Percentiles rank a stretch among this genome's conserved stretches.
Conservation (phyloP, 2,888 invertebrate genomes). For the Drosophila greeni region DNA sequence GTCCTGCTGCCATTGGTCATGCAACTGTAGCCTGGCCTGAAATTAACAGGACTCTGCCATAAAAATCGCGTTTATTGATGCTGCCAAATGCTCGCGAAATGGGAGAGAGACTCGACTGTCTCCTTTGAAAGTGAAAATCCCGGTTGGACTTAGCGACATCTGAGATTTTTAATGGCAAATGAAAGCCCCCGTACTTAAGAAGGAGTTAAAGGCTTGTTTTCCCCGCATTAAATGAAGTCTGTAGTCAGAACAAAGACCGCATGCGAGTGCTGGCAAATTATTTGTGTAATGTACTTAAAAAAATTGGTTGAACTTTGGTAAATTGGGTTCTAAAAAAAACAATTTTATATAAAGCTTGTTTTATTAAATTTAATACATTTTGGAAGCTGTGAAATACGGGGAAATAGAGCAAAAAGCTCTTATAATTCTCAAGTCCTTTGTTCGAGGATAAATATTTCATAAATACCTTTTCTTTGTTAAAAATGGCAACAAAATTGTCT, state of each 20-base stretch:
- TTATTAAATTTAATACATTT: too few relatives aligned
- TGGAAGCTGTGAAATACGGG: too few relatives aligned
- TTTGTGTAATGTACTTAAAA: background rate
- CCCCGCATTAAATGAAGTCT: background rate
- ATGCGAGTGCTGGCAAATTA: background rate
- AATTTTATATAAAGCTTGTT: background rate
- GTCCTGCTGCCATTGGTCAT: conserved; percentile 65
- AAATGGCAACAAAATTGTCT: too few relatives aligned
- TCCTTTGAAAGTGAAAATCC: conserved; percentile 40
- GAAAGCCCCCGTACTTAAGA: conserved; percentile 20
- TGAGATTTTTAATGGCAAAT: conserved; percentile 35
- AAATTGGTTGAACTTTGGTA: background rate
- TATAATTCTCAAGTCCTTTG: background rate
- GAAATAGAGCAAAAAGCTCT: background rate
- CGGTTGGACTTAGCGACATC: conserved; percentile 49
- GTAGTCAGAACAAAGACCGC: background rate
- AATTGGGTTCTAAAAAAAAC: too few relatives aligned
- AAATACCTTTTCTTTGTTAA: too few relatives aligned
- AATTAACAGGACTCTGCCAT: conserved; percentile 68
- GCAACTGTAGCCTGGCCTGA: conserved; percentile 64
- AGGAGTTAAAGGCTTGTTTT: conserved; percentile 13
- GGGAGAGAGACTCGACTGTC: conserved; percentile 50
- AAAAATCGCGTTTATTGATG: conserved; percentile 75
- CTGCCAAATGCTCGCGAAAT: conserved; percentile 58
- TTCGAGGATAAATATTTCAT: too few relatives aligned